Base-by-base conservation (phyloP, 1,140 invertebrate species). In the Drosophila ercepeae region DNA sequence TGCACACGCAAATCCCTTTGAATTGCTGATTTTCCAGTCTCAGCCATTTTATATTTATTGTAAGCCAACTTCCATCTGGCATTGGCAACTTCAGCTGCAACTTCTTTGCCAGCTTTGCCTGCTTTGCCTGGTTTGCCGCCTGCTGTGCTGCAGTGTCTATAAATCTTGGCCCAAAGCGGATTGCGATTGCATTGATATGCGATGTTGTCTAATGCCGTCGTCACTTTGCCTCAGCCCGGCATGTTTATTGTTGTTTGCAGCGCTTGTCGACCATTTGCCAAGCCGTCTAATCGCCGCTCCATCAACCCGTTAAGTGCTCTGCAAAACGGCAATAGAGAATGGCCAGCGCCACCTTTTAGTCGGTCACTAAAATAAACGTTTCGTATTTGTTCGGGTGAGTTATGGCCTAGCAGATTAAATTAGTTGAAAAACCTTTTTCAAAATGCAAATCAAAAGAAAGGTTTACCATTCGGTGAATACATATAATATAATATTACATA, bases 141-240 rank as follows among this genome's bases (percentile, higher is more conserved):
- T 64, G 54, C 78, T 70, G 42, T 63, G 50, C 45, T 65, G 79
- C 63, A 67, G 60, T 67, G 52, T 86, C 75, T 65, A 83, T 83
- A 83, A 83, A 83, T 86, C 81, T 84, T 48, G 46, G 55, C 70
- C 55, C 75, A 83, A 83, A 83, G 79, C 79, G 79, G 79, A 83
- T 86, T 83, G 75, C 78, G 68, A 81, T 69, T 77, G 68, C 78
- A 78, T 78, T 78, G 77, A 81, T 68, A 78, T 75, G 75, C 75
- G 57, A 78, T 78, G 75, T 78, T 78, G 67, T 78, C 75, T 65
- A 50, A 69, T 78, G 76, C 75, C 50, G 52, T 72, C 61, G 46
- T 52, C 60, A 60, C 60, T 50, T 39, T 34, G 34, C 36, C 19
- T 49, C 45, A 25, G 11, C 19, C 45, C 4, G 16, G 44, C 54